Conservation (phyloP, 2,888 invertebrate species). For the Diaperis boleti region DNA sequence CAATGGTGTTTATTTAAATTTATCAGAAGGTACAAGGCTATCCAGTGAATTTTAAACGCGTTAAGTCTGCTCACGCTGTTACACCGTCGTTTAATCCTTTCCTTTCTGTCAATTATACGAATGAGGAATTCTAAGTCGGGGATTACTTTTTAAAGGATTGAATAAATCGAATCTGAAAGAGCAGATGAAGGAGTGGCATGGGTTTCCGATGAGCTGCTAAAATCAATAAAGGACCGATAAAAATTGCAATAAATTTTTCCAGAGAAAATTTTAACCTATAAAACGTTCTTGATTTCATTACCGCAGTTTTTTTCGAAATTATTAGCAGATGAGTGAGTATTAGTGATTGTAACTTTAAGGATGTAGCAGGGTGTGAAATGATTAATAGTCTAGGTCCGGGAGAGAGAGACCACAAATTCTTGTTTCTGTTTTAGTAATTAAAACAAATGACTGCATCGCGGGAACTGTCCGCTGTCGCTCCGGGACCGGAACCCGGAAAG, state of each 20-base stretch:
- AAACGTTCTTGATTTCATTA: not conserved
- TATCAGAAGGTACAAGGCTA: slow-evolving; percentile 25
- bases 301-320: not conserved
- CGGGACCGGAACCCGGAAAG: slow-evolving; percentile 55
- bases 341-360: slow-evolving; percentile 13
- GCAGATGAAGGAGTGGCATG: not conserved
- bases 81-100: slow-evolving; percentile 2
- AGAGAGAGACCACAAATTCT: slow-evolving; percentile 58
- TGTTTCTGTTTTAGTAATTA: slow-evolving; percentile 61
- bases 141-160: slow-evolving; percentile 7
- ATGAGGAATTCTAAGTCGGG: slow-evolving; percentile 1
- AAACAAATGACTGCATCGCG: slow-evolving; percentile 58
- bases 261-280: not conserved
- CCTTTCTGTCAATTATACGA: slow-evolving; percentile 13
- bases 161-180: not conserved
- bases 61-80: slow-evolving; percentile 7
- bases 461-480: slow-evolving; percentile 54
- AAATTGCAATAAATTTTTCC: not conserved
- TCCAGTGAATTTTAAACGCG: slow-evolving; percentile 21
- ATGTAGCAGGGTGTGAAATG: slow-evolving; percentile 46
- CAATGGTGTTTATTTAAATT: slow-evolving; percentile 38
- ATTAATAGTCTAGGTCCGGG: slow-evolving; percentile 54
- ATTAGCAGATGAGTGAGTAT: not conserved
- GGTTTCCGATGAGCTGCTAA: not conserved
- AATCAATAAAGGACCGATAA: not conserved